These are phyloP conservation scores for Cariama cristata DNA, from an alignment of 2,113 vertebrate genomes.

Conservation along the genomic window DNA sequence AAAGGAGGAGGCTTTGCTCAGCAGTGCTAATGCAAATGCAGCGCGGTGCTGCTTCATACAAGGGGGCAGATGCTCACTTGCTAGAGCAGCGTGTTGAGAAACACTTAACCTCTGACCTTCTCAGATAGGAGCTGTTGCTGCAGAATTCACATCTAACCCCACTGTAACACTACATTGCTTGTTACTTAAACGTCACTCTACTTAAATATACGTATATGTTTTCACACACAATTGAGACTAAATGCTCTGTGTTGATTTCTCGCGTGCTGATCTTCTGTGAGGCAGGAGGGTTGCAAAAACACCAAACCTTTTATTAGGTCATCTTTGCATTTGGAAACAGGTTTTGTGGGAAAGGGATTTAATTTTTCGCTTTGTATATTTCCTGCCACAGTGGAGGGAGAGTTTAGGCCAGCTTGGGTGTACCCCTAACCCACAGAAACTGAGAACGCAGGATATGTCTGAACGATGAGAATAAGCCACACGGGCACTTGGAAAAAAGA, in stretches of 20 bases:
- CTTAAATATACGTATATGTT: background rate
- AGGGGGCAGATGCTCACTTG: background rate
- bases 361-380: background rate
- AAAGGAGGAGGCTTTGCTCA: background rate
- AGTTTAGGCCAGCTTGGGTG: background rate
- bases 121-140: background rate
- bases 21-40: background rate
- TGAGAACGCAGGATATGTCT: background rate
- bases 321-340: background rate
- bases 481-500: background rate
- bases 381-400: background rate
- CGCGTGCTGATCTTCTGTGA: background rate
- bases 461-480: background rate
- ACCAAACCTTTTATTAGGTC: background rate
- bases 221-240: background rate
- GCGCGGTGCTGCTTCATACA: background rate
- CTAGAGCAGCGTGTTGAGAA: background rate
- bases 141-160: background rate
- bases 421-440: background rate
- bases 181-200: background rate
- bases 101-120: background rate
- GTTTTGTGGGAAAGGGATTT: background rate
- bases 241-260: background rate
- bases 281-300: background rate
- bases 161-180: background rate